A percentile compares a stretch with the other conserved stretches of the same genome.
Evolutionary conservation across 2,113 vertebrate species (phyloP).

Genomic region (Oxyruncus cristatus): DNA sequence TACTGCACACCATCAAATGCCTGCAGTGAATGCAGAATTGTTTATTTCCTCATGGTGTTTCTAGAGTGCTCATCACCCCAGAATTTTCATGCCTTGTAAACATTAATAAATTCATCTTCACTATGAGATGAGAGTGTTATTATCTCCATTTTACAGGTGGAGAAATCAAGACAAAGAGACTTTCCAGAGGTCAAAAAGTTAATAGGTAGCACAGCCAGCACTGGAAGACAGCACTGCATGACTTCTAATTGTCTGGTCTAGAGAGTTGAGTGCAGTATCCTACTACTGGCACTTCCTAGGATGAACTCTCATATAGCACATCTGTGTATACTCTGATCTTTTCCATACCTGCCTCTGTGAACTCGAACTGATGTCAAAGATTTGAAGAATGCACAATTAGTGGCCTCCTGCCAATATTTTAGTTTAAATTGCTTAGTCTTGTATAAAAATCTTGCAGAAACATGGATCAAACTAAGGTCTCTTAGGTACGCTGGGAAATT

Average conservation of each 20-base stretch:
- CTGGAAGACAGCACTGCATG: conserved; percentile 14
- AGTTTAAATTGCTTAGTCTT: neutral
- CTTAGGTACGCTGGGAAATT: neutral
- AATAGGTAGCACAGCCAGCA: conserved; percentile 35
- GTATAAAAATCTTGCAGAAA: conserved; percentile 3
- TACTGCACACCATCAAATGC: conserved; percentile 65
- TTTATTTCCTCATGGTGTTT: conserved; percentile 65
- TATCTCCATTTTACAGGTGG: conserved; percentile 65
- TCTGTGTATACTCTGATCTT: neutral
- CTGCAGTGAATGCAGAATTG: conserved; percentile 65
- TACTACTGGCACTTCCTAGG: neutral
- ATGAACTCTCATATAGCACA: neutral
- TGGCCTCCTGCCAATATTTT: neutral
- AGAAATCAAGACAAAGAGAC: conserved; percentile 66
- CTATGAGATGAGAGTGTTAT: conserved; percentile 61
- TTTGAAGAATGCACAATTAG: neutral
- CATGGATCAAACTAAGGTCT: neutral
- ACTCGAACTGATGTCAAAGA: neutral
- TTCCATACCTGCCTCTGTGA: neutral
- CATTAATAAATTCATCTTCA: conserved; percentile 69
- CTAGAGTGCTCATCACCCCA: conserved; percentile 64
- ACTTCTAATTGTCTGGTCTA: neutral
- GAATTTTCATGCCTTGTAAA: conserved; percentile 69
- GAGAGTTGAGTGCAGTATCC: neutral
- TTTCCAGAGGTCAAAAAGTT: conserved; percentile 58